Base-by-base conservation (phyloP, 1,140 invertebrate genomes). In the Drosophila sp. region DNA sequence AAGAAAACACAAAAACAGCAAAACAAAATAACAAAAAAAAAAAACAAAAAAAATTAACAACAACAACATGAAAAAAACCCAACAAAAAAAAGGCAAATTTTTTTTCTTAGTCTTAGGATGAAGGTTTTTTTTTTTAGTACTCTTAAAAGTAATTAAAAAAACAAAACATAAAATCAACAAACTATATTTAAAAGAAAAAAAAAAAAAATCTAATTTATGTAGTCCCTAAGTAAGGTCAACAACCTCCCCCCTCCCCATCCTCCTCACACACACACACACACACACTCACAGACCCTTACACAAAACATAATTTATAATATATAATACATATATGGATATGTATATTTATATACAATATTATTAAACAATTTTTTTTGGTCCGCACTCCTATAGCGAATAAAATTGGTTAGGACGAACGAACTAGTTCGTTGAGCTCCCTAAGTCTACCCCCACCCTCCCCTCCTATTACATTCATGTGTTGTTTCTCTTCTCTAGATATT, bases 61-160 rank as follows among this genome's bases (percentile, higher is more conserved):
- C 29, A 72, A 76, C 40, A 60, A 71, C 58, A 47, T 25, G 25
- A 30, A 10, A 69, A 23, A 54, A 62, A 68, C 50, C 55, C 44
- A 57, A 75, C 67, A 64, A 70, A 68, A 76, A 76, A 67, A 56
- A 65, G 67, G 66, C 58, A 64, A 44, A 72, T 75, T 82, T 86
- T 86, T 85, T 86, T 86, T 86, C 83, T 82, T 86, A 86, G 83
- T 76, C 79, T 60, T 87, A 86, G 82, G 81, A 77, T 71, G 71
- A 79, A 76, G 67, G 66, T 85, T 85, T 81, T 84, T 85, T 86
- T 85, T 85, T 86, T 85, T 83, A 81, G 75, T 86, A 50, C 44
- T 50, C 44, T 50, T 50, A 85, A 81, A 72, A 82, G 68, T 85
- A 85, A 85, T 78, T 85, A 70, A 79, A 80, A 62, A 66, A 38